Evolutionary conservation across 2,113 vertebrate species (phyloP), one percentile per base, ranked within the genome.

Genomic region (Mus pahari): DNA sequence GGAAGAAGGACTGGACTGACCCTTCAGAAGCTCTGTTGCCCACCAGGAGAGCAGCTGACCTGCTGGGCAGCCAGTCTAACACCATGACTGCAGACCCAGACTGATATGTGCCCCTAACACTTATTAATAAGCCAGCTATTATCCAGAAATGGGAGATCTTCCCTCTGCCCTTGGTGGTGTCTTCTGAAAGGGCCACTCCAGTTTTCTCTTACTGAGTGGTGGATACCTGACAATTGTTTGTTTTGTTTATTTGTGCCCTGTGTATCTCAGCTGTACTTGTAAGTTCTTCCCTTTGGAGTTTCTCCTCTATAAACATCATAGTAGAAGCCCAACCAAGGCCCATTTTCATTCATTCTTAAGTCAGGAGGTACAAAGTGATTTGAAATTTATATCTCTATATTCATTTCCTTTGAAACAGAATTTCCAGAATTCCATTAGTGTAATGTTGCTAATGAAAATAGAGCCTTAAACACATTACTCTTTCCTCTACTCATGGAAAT

Each of bases 71-170:
- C 3, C 4, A 39, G 36, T 39, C n/a, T 3, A 39, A 73, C 19
- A 73, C n/a, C 19, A 36, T 39, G 36, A n/a, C 68, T 20, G 36
- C 70, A 71, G 17, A 71, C 7, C n/a, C 36, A 68, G n/a, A 19
- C 68, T 10, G 3, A 39, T n/a, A 10, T 73, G 19, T 22, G 19
- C 71, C 71, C 3, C 19, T 94, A 94, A 96, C 66, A 92, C 88
- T 95, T 96, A 71, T 91, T 95, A 93, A 96, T 68, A 53, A 95
- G 14, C 3, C 74, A 95, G 70, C 19, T 50, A 16, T 73, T 62
- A 64, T 84, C 71, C 13, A 81, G 36, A 95, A 91, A 78, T 26
- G 16, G 39, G 78, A 70, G 68, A 60, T 0, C 53, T 84, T 22
- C 10, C 16, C 0, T 26, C 89, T 7, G 86, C 16, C 22, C 1